Evolutionary conservation across 2,113 vertebrate species (phyloP), one percentile per base, ranked within the genome.

Genomic region (Oncorhynchus kisutch): DNA sequence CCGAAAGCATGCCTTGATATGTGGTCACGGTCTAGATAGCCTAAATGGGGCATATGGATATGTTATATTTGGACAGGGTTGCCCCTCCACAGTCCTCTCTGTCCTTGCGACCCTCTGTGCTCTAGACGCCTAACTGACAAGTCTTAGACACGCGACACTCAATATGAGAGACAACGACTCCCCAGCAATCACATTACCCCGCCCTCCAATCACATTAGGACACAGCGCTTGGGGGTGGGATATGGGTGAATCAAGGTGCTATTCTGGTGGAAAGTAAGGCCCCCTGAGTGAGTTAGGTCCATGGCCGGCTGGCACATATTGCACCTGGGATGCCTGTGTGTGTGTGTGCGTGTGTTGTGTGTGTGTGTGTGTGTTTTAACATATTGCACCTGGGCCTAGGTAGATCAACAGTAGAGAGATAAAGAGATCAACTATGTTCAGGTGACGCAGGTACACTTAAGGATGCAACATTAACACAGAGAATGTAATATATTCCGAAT

Each of bases 91-190:
- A 51, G 14, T 51, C 14, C 49, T 54, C 3, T 54, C 49, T 16
- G 25, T 25, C 49, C 5, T 14, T 14, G 49, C 16, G 20, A n/a
- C 59, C 20, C 59, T 8, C 18, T 2, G 59, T n/a, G 18, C 59
- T 60, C 16, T 72, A 75, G 81, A 34, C 81, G 80, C 77, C 75
- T 66, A 34, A 71, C 64, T 79, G 67, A 86, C 57, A 69, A 75
- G 71, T 86, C 73, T 79, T 2, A 67, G 12, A 67, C 65, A 67
- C 1, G 25, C 25, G 66, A 67, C 77, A 79, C 82, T 91, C 77
- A 80, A 85, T 79, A 84, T 87, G 85, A 90, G 84, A 80, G 78
- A 87, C 82, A 85, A 84, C 81, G 81, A 87, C 73, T 76, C 75
- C 74, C 65, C 78, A 80, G 39, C 78, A 77, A 74, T 78, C 68